Evolutionary conservation across 2,113 vertebrate genomes (phyloP).

Genomic region (Trogon melanurus): DNA sequence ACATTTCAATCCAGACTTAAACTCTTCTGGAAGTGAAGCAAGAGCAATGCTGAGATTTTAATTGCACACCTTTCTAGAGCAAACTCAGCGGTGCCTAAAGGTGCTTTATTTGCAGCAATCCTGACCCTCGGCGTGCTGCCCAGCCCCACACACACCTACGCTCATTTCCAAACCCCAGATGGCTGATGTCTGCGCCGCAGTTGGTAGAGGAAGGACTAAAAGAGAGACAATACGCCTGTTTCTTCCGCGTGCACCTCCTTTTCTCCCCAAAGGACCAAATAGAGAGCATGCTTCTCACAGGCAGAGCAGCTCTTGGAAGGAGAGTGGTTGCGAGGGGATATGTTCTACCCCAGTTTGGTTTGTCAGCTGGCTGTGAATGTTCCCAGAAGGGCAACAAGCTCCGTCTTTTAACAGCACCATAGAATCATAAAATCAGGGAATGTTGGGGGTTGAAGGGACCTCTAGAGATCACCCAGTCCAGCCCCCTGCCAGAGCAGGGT

Average conservation of each 20-base stretch:
- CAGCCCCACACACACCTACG: neutral
- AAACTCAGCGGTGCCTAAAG: neutral
- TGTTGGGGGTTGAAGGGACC: no score
- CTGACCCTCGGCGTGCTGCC: neutral
- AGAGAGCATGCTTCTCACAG: neutral
- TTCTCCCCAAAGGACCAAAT: neutral
- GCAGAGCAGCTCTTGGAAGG: neutral
- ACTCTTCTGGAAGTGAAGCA: neutral
- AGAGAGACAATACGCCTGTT: no score
- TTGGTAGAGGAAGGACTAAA: neutral
- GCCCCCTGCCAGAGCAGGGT: no score
- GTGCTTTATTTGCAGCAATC: neutral
- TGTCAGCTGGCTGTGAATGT: neutral
- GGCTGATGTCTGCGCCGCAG: neutral
- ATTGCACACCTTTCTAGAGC: rapidly evolving
- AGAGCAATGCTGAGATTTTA: neutral
- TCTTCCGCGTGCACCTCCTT: neutral
- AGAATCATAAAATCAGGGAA: no score
- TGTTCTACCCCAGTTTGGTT: neutral
- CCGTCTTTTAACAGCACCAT: neutral
- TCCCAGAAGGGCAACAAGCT: neutral
- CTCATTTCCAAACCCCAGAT: neutral
- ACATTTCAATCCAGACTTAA: neutral
- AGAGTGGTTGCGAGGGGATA: neutral
- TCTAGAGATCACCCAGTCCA: no score